Evolutionary conservation across 2,888 invertebrate genomes (phyloP).

Genomic region (Xanthia togata): DNA sequence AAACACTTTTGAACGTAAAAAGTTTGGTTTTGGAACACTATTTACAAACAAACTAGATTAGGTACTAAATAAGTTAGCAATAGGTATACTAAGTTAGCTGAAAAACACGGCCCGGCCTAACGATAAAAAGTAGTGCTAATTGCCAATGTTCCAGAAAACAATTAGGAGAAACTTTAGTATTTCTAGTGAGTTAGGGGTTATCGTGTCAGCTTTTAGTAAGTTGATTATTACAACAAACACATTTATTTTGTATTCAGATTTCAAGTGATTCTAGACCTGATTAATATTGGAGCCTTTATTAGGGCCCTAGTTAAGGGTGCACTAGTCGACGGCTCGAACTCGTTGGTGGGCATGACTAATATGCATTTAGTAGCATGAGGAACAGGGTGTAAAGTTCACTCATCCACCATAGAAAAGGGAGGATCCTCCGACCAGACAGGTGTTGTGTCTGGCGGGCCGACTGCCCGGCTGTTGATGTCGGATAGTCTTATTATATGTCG

Average conservation of each 20-base stretch:
- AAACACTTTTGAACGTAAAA: background rate
- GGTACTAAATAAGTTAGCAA: conserved; percentile 19
- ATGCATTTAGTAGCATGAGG: too few species aligned
- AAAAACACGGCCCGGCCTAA: conserved; percentile 22
- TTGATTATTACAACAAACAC: background rate
- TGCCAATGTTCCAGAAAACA: conserved; percentile 44
- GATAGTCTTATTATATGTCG: too few species aligned
- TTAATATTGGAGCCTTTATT: background rate
- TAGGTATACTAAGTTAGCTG: conserved; percentile 5
- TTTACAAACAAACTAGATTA: conserved; percentile 19
- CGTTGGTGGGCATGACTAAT: too few species aligned
- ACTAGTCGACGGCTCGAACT: too few species aligned
- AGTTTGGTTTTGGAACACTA: background rate
- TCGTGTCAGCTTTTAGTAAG: conserved; percentile 20
- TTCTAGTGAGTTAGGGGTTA: conserved; percentile 21
- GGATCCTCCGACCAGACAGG: too few species aligned
- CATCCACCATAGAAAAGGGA: too few species aligned
- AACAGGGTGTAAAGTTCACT: too few species aligned
- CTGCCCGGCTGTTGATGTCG: too few species aligned
- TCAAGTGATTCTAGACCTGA: background rate
- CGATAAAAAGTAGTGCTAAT: conserved; percentile 25
- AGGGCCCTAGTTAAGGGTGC: background rate
- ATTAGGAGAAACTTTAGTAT: conserved; percentile 39
- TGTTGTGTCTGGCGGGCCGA: too few species aligned
- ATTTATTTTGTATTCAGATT: background rate